Percentiles rank a stretch among this genome's conserved stretches.
phyloP scores from a whole-genome alignment of 2,797 vertebrate species.

The Neopelma chrysocephalum region DNA sequence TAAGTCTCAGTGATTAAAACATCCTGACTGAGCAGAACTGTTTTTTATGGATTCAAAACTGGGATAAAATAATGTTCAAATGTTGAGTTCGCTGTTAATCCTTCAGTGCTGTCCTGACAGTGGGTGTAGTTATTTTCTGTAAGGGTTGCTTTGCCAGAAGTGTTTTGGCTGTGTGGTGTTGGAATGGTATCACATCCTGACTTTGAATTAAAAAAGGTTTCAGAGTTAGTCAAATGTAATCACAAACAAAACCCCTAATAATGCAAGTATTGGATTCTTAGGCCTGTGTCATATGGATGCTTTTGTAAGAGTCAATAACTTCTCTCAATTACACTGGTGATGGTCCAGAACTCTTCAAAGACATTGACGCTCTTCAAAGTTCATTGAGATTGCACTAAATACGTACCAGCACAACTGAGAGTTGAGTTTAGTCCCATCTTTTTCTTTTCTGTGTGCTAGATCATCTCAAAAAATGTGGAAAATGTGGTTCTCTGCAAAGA shows the following conservation, averaged over 20 bases:
- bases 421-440: background rate
- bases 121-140: background rate
- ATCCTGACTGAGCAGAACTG: background rate
- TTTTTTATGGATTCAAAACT: background rate
- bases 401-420: background rate
- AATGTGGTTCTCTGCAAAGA: background rate
- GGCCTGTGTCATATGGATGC: background rate
- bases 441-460: background rate
- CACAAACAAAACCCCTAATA: background rate
- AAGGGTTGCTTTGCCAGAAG: background rate
- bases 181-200: background rate
- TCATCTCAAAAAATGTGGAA: background rate
- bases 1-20: conserved; percentile 29
- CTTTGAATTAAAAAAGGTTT: background rate
- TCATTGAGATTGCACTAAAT: background rate
- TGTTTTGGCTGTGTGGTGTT: background rate
- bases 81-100: background rate
- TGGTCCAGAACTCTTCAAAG: background rate
- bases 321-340: background rate
- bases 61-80: background rate
- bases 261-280: background rate
- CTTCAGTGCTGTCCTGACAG: background rate
- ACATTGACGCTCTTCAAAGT: background rate
- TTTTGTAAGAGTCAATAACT: background rate
- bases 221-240: background rate